Conservation (phyloP, 1,140 invertebrate species). For the Triops cancriformis region DNA sequence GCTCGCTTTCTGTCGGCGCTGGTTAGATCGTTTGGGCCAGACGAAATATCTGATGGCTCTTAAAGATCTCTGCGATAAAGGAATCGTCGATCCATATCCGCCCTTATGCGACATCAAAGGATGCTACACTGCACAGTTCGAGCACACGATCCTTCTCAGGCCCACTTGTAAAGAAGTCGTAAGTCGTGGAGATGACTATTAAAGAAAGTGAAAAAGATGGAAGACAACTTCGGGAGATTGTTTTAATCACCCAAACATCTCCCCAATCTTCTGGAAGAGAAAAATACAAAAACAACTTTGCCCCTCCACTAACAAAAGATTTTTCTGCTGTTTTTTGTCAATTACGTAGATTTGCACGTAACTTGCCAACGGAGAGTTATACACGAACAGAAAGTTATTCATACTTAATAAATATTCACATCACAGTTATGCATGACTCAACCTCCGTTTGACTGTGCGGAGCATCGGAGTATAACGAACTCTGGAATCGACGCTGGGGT, state of each 20-base stretch:
- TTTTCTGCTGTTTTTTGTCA: too few species aligned
- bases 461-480: background rate
- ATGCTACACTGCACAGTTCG: conserved; percentile 98
- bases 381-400: too few species aligned
- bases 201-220: background rate
- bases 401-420: background rate
- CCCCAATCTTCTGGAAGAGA: background rate
- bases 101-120: conserved; percentile 96
- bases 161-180: conserved; percentile 98
- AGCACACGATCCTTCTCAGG: conserved; percentile 94
- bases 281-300: conserved; percentile 3
- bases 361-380: too few species aligned
- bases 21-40: conserved; percentile 93
- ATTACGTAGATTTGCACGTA: too few species aligned
- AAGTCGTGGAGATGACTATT: conserved; percentile 93
- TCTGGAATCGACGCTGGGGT: background rate
- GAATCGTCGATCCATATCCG: conserved; percentile 92
- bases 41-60: conserved; percentile 97
- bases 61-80: conserved; percentile 95
- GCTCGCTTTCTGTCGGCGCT: conserved; percentile 95
- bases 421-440: conserved; percentile 2
- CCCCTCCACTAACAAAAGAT: background rate
- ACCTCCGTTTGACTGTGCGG: background rate
- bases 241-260: background rate
- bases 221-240: background rate